These are phyloP conservation scores for Siphlonurus alternatus DNA, from an alignment of 2,888 invertebrate genomes.

Conservation along the genomic window DNA sequence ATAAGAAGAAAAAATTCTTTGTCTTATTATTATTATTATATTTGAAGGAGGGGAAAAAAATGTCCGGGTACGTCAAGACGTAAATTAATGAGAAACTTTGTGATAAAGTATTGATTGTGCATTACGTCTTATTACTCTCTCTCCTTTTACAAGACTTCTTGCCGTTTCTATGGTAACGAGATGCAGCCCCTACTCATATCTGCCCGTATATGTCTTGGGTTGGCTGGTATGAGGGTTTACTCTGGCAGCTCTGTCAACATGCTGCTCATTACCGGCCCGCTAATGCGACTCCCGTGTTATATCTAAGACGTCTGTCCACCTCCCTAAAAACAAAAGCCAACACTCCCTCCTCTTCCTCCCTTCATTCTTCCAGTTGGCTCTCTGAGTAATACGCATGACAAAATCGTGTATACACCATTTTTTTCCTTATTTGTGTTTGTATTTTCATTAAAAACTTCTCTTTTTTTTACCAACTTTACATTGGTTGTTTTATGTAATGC, in stretches of 20 bases:
- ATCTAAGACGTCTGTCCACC: background rate
- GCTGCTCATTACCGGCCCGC: background rate
- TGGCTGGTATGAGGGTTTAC: background rate
- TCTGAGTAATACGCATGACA: no score
- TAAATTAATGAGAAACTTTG: slow-evolving; percentile 2
- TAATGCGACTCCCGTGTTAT: background rate
- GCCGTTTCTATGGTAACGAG: background rate
- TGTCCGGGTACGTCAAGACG: background rate
- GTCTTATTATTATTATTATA: no score
- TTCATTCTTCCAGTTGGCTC: no score
- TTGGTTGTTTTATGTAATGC: no score
- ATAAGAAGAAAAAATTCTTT: no score
- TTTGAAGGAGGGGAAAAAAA: background rate
- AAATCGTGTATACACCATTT: no score
- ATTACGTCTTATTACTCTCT: background rate
- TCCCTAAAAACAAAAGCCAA: no score
- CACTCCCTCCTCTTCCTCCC: no score
- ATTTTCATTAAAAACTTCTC: no score
- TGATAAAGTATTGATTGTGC: background rate
- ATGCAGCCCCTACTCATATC: background rate
- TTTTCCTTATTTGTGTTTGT: no score
- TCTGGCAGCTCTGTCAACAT: background rate
- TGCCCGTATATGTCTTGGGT: background rate
- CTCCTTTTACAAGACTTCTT: background rate
- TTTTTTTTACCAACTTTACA: no score